Percentiles rank a stretch among this genome's conserved stretches.
Conservation (phyloP, 2,113 vertebrate genomes). For the Microcebus murinus region DNA sequence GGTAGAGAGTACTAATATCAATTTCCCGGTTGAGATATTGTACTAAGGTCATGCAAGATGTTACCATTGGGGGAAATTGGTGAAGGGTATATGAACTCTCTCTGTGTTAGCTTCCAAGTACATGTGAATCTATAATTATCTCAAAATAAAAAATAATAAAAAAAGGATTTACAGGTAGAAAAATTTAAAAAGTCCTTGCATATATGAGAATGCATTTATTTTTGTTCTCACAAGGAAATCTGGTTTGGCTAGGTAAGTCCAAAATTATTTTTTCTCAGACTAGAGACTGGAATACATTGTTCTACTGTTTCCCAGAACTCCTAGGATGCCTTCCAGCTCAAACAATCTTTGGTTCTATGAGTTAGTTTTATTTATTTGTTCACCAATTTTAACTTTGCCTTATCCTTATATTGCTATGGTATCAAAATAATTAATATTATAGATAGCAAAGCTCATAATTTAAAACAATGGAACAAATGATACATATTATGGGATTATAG, state of each 20-base stretch:
- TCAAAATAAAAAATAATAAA: background rate
- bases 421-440: background rate
- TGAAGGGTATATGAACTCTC: background rate
- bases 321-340: background rate
- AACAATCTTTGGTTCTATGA: background rate
- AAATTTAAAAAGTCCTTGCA: background rate
- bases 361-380: slow-evolving; percentile 8
- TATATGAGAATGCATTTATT: background rate
- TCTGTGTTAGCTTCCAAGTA: background rate
- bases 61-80: background rate
- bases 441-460: background rate
- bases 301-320: background rate
- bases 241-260: background rate
- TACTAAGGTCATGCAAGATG: background rate
- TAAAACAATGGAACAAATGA: slow-evolving; percentile 5
- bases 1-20: background rate
- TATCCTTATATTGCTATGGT: background rate
- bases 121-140: background rate
- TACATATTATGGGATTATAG: background rate
- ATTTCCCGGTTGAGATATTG: background rate
- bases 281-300: background rate
- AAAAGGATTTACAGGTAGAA: background rate
- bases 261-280: background rate
- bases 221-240: background rate
- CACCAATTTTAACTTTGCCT: background rate